phyloP scores from a whole-genome alignment of 2,797 vertebrate species.

The Otolemur crassicaudatus region DNA sequence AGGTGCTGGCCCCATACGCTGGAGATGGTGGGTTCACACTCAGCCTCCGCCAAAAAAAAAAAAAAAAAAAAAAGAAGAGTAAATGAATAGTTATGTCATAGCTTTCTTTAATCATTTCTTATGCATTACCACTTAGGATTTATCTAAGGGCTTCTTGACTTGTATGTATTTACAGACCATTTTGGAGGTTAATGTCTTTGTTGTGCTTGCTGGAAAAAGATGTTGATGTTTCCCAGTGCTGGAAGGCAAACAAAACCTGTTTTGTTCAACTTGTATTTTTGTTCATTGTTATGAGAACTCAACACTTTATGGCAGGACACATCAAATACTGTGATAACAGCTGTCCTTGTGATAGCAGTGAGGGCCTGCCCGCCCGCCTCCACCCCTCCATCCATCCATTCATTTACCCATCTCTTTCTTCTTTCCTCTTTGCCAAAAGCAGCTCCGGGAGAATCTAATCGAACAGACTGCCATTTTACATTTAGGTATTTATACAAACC shows the following conservation, averaged over 20 bases:
- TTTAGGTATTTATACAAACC: neutral
- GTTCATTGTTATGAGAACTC: neutral
- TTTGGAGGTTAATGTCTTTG: neutral
- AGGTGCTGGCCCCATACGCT: too few relatives aligned
- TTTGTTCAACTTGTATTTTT: conserved; percentile 9
- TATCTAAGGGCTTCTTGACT: neutral
- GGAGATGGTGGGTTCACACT: too few relatives aligned
- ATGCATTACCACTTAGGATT: neutral
- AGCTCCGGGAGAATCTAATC: neutral
- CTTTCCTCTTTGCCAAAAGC: conserved; percentile 8
- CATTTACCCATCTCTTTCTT: neutral
- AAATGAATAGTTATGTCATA: neutral
- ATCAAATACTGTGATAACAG: conserved; percentile 4
- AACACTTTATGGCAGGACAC: neutral
- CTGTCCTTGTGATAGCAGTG: neutral
- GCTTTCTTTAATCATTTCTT: conserved; percentile 3
- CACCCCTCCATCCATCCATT: too few relatives aligned
- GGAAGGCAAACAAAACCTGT: neutral
- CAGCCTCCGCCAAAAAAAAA: too few relatives aligned
- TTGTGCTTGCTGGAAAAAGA: neutral
- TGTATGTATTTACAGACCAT: neutral
- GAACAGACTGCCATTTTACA: neutral
- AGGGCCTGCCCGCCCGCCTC: neutral
- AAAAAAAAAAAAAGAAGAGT: neutral
- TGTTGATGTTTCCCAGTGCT: neutral